Percentiles rank a stretch among this genome's conserved stretches.
Conservation (phyloP, 2,888 invertebrate genomes). For the Abrostola triplasia region DNA sequence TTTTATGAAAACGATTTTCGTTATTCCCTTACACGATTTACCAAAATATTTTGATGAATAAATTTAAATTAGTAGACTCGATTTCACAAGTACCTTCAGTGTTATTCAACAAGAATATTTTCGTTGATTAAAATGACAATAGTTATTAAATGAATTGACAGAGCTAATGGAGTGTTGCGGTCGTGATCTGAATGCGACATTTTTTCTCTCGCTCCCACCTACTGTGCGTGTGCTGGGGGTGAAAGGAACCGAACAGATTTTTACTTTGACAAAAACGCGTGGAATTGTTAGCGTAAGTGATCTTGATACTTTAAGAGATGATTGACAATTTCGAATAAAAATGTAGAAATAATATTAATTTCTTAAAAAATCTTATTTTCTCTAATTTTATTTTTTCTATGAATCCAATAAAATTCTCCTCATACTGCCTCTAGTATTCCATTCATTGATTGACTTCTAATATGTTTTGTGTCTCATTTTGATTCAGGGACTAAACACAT, state of each 20-base stretch:
- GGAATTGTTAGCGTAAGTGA: conserved; percentile 35
- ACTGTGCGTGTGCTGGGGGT: conserved; percentile 54
- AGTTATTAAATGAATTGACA: conserved; percentile 55
- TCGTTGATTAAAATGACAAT: conserved; percentile 42
- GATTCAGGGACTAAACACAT: neutral
- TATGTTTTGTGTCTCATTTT: neutral
- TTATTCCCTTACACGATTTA: no score
- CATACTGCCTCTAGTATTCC: no score
- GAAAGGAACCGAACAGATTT: conserved; percentile 74
- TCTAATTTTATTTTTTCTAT: no score
- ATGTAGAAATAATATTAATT: no score
- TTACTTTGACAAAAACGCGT: conserved; percentile 68
- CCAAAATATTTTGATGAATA: no score
- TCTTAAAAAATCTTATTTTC: no score
- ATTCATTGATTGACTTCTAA: neutral
- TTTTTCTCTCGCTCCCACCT: conserved; percentile 51
- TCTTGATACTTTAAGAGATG: conserved; percentile 69
- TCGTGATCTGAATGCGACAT: conserved; percentile 54
- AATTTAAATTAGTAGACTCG: neutral
- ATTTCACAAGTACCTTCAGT: neutral
- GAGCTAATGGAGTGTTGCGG: conserved; percentile 56
- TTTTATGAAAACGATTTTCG: no score
- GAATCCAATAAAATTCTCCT: no score
- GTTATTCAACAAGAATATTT: conserved; percentile 16
- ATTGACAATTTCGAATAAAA: no score